A percentile compares a stretch with the other conserved stretches of the same genome.
phyloP scores from a whole-genome alignment of 2,888 invertebrate genomes.

The Blastobasis adustella region DNA sequence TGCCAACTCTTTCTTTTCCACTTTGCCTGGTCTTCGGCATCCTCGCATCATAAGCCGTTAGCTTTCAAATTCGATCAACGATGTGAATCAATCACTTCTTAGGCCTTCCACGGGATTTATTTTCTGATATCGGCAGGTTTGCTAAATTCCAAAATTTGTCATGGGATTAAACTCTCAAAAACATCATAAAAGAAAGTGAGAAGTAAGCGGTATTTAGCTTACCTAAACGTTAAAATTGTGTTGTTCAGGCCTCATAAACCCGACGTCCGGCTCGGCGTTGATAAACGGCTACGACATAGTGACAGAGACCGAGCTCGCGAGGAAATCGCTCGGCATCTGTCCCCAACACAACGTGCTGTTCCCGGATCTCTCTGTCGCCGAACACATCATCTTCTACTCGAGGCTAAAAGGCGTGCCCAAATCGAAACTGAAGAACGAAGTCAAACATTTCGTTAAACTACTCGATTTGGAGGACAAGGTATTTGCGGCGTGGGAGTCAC shows the following conservation, averaged over 20 bases:
- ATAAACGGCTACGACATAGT: conserved; percentile 84
- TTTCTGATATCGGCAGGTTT: too few species aligned
- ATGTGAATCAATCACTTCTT: too few species aligned
- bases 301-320: conserved; percentile 78
- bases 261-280: conserved; percentile 81
- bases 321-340: conserved; percentile 86
- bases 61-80: too few species aligned
- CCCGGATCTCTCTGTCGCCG: conserved; percentile 86
- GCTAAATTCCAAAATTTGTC: too few species aligned
- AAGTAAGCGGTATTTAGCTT: too few species aligned
- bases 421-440: conserved; percentile 73
- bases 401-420: conserved; percentile 79
- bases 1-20: too few species aligned
- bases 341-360: conserved; percentile 93
- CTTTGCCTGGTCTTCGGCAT: too few species aligned
- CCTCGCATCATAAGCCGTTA: too few species aligned
- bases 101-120: too few species aligned
- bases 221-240: too few species aligned
- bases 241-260: conserved; percentile 77
- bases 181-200: too few species aligned
- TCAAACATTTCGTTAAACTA: conserved; percentile 78
- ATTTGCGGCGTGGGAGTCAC: conserved; percentile 1
- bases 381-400: conserved; percentile 89
- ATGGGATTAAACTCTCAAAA: too few species aligned
- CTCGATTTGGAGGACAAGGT: conserved; percentile 81